Evolutionary conservation across 2,888 invertebrate species (phyloP).

Genomic region (Trichogramma evanescens): DNA sequence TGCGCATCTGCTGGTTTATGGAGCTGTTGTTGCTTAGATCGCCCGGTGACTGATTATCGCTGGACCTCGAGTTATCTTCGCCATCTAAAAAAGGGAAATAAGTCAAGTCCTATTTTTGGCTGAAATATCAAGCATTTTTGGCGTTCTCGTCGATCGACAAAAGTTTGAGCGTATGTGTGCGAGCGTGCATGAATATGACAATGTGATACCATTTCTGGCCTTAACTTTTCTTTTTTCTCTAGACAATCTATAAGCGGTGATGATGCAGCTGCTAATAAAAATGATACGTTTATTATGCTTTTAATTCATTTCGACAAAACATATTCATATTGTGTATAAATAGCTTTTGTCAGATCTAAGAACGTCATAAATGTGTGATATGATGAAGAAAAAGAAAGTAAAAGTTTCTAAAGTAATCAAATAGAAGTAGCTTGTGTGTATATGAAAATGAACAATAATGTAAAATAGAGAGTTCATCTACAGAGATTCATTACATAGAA

Average conservation of each 20-base stretch:
- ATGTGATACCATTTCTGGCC: too few species aligned
- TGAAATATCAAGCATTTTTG: constrained; percentile 11
- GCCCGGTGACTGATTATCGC: constrained; percentile 25
- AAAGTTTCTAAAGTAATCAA: constrained; percentile 11
- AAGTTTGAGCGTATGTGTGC: constrained; percentile 13
- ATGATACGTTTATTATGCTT: background rate
- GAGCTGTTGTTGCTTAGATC: constrained; percentile 29
- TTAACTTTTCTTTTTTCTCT: background rate
- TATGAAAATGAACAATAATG: background rate
- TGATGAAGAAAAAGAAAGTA: constrained; percentile 15
- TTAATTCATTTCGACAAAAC: background rate
- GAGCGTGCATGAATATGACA: constrained; percentile 2
- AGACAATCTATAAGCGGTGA: constrained; percentile 8
- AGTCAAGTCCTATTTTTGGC: constrained; percentile 9
- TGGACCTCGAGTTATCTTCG: constrained; percentile 39
- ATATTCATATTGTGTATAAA: background rate
- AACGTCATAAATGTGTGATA: constrained; percentile 21
- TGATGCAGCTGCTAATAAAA: constrained; percentile 10
- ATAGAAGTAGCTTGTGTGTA: background rate
- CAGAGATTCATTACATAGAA: constrained; percentile 11
- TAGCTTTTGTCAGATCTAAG: constrained; percentile 16
- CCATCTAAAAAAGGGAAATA: constrained; percentile 40
- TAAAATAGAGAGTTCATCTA: constrained; percentile 13
- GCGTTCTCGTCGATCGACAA: constrained; percentile 14
- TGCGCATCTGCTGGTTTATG: constrained; percentile 42